phyloP scores from a whole-genome alignment of 2,888 invertebrate species.

The Phortica okadai region DNA sequence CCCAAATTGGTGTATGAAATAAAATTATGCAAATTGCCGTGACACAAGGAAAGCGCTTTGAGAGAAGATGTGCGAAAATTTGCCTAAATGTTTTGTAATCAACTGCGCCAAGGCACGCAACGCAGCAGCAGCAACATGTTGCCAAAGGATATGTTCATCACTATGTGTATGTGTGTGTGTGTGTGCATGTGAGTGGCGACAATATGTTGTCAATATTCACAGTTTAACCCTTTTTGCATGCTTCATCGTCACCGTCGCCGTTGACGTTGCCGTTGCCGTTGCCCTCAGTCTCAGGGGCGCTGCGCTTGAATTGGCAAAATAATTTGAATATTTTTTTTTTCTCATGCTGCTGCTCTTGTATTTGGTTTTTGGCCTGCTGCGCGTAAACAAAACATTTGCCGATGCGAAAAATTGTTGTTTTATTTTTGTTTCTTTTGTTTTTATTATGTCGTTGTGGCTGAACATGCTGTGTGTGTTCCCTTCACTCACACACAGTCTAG shows the following conservation, averaged over 20 bases:
- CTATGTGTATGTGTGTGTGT: constrained; percentile 49
- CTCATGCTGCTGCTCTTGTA: constrained; percentile 42
- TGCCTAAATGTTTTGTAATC: constrained; percentile 70
- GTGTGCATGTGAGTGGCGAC: constrained; percentile 50
- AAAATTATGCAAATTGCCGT: constrained; percentile 66
- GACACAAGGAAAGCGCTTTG: constrained; percentile 43
- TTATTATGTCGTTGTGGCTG: not conserved
- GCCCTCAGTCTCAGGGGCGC: constrained; percentile 1
- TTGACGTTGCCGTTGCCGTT: not conserved
- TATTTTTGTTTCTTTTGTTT: constrained; percentile 38
- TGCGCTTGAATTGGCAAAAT: constrained; percentile 33
- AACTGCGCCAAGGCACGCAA: constrained; percentile 46
- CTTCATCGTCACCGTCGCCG: not conserved
- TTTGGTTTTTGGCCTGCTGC: constrained; percentile 29
- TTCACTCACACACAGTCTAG: not conserved
- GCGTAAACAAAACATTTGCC: constrained; percentile 48
- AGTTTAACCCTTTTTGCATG: constrained; percentile 16
- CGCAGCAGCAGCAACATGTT: constrained; percentile 28
- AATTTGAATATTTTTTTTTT: constrained; percentile 56
- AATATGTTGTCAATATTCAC: constrained; percentile 58
- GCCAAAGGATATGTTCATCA: constrained; percentile 45
- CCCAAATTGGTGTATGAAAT: constrained; percentile 41
- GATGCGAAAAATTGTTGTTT: constrained; percentile 58
- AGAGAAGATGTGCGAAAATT: constrained; percentile 63
- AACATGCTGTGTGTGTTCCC: not conserved